A percentile compares a stretch with the other conserved stretches of the same genome.
phyloP scores from a whole-genome alignment of 1,140 invertebrate genomes.

The Euura lappo region DNA sequence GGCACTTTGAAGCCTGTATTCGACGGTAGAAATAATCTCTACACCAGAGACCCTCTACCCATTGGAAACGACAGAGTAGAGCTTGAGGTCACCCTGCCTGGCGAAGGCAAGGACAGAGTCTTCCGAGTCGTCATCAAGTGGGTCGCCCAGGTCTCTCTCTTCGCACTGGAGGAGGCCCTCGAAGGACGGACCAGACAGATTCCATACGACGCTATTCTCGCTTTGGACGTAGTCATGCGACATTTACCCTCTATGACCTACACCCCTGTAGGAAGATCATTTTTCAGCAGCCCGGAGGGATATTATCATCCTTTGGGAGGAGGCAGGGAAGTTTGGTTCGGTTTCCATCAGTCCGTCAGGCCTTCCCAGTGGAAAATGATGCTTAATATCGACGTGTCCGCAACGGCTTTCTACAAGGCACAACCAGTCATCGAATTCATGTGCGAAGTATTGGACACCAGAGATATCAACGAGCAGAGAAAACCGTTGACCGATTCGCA shows the following conservation, averaged over 20 bases:
- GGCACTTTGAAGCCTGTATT: slow-evolving; percentile 98
- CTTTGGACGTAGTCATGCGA: slow-evolving; percentile 98
- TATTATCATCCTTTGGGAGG: slow-evolving; percentile 98
- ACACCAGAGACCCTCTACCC: slow-evolving; percentile 95
- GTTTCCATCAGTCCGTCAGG: slow-evolving; percentile 99
- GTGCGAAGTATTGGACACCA: slow-evolving; percentile 98
- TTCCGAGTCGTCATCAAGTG: slow-evolving; percentile 99
- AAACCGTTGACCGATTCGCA: slow-evolving; percentile 99
- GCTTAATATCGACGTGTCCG: slow-evolving; percentile 99
- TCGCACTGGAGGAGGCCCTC: slow-evolving; percentile 95
- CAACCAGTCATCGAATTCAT: slow-evolving; percentile 99
- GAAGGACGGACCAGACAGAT: slow-evolving; percentile 97
- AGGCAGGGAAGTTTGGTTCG: slow-evolving; percentile 99
- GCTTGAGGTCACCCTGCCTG: slow-evolving; percentile 95
- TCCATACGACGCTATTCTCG: slow-evolving; percentile 97
- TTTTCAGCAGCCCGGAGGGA: slow-evolving; percentile 98
- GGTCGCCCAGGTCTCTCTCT: slow-evolving; percentile 95
- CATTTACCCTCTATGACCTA: slow-evolving; percentile 99
- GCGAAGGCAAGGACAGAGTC: slow-evolving; percentile 98
- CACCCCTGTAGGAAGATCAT: slow-evolving; percentile 98
- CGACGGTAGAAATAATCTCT: slow-evolving; percentile 98
- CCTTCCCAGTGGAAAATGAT: slow-evolving; percentile 99
- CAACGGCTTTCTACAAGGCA: slow-evolving; percentile 99
- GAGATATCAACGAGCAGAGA: slow-evolving; percentile 94
- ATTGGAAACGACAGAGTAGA: slow-evolving; percentile 97